Conservation (phyloP, 2,797 vertebrate species). For the Melopsittacus undulatus region DNA sequence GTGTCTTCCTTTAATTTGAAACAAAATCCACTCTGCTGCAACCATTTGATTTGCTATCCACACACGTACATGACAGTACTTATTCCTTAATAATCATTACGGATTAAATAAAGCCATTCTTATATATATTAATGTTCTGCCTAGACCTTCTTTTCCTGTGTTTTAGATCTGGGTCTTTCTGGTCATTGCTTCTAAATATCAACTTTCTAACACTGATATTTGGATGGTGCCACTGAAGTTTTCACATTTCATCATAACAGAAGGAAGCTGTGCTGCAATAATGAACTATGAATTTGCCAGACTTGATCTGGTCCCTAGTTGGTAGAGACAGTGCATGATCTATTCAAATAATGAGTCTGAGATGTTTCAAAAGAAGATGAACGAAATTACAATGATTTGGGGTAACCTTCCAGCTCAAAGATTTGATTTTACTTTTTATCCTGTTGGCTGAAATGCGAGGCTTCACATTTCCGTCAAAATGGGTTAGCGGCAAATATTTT, state of each 20-base stretch:
- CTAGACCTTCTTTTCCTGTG: background rate
- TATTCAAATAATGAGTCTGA: background rate
- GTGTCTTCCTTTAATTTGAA: background rate
- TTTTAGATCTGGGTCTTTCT: background rate
- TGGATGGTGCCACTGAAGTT: background rate
- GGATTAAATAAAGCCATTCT: background rate
- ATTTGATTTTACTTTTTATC: background rate
- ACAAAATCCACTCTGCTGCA: background rate
- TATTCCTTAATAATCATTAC: background rate
- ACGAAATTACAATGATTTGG: background rate
- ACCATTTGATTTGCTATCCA: background rate
- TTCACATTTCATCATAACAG: background rate
- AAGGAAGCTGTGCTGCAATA: background rate
- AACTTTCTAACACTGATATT: background rate
- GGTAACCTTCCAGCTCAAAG: background rate
- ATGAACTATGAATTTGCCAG: background rate
- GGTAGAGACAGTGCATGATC: background rate
- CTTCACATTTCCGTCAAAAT: background rate
- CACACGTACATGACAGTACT: background rate
- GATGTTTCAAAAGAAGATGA: background rate
- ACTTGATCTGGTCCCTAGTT: background rate
- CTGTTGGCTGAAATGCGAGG: background rate
- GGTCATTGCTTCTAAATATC: background rate
- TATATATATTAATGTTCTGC: background rate
- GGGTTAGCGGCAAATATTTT: background rate